Percentiles rank a stretch among this genome's conserved stretches.
phyloP scores from a whole-genome alignment of 2,797 vertebrate genomes.

The Sebastes melanostomus region DNA sequence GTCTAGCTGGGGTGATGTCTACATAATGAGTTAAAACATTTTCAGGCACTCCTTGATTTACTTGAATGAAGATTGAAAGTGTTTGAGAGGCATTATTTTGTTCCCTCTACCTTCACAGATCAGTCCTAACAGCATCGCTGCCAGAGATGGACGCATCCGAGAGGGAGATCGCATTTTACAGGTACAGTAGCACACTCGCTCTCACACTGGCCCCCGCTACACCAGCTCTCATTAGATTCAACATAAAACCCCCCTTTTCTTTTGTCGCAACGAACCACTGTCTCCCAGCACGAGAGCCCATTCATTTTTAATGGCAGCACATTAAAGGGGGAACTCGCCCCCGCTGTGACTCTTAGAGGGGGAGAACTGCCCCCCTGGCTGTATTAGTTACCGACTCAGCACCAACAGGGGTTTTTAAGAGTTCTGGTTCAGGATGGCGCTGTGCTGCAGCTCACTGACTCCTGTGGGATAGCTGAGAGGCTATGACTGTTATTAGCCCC shows the following conservation, averaged over 20 bases:
- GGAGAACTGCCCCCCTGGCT: constrained; percentile 67
- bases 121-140: constrained; percentile 94
- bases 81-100: constrained; percentile 2
- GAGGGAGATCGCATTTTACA: constrained; percentile 97
- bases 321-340: constrained; percentile 68
- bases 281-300: constrained; percentile 64
- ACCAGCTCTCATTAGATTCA: constrained; percentile 43
- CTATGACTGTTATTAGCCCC: constrained; percentile 47
- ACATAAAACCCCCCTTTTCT: constrained; percentile 48
- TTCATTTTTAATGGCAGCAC: constrained; percentile 79
- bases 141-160: constrained; percentile 92
- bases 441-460: constrained; percentile 28
- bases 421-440: constrained; percentile 46
- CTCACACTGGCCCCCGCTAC: neutral
- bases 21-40: constrained; percentile 14
- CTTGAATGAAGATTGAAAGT: neutral
- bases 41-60: neutral
- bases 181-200: constrained; percentile 70
- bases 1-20: constrained; percentile 1
- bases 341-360: constrained; percentile 63
- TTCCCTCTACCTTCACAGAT: constrained; percentile 80
- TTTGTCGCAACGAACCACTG: constrained; percentile 48
- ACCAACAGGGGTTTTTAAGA: constrained; percentile 70
- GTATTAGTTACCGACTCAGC: constrained; percentile 77
- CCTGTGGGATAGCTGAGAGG: constrained; percentile 45